Evolutionary conservation across 2,888 invertebrate genomes (phyloP), one percentile per base, ranked within the genome.

Genomic region (Neoitamus cyanurus): DNA sequence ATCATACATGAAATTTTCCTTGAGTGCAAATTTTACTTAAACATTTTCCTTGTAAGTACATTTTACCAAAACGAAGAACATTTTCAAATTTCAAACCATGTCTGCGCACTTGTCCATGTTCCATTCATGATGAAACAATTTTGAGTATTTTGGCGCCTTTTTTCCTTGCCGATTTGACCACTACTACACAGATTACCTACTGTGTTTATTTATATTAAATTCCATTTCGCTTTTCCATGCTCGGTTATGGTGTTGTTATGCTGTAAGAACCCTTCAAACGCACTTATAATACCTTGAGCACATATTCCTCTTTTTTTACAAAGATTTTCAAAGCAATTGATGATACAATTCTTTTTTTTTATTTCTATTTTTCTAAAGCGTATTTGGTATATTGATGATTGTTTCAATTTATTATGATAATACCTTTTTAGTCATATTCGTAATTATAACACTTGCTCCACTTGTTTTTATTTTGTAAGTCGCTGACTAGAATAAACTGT

Each of bases 231-330:
- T 58, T 75, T 75, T 75, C 75, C 75, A 75, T 75, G 75, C 37
- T 75, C 75, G 75, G 42, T 75, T 75, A 75, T 75, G 75, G 42
- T 75, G 75, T 75, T 75, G 75, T 75, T 75, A 75, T 75, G 75
- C 75, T 75, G 42, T 9, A 75, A 73, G 7, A 34, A 34, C 15
- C 73, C 36, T 73, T 31, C 36, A 73, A 58, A 58, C 58, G 58
- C 58, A 58, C 58, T 58, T 58, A 58, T 58, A 20, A 58, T 58
- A 58, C 58, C 20, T 58, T 58, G 9, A 58, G 58, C 58, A 58
- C 58, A 58, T 48, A 58, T 58, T 58, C 58, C 58, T 25, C 5
- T 20, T 25, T 58, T 58, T 48, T 58, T 25, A 42, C 42, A 42
- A 42, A 42, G n/a, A 42, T 42, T 42, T 42, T 42, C 58, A 25